These are phyloP conservation scores for Saccostrea echinata DNA, from an alignment of 1,140 invertebrate genomes.

Conservation along the genomic window DNA sequence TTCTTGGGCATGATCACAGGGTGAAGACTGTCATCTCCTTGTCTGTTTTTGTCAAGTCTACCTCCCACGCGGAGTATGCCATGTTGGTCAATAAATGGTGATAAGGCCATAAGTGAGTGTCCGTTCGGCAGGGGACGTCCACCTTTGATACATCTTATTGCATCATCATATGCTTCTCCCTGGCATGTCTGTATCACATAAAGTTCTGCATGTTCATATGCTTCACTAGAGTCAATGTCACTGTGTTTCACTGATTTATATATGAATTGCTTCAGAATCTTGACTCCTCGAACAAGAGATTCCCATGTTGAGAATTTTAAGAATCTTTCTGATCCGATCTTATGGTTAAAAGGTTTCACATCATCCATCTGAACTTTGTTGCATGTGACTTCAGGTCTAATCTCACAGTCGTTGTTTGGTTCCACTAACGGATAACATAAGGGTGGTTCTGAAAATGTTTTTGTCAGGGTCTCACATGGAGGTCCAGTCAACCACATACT, in stretches of 20 bases:
- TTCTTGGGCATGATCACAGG: constrained; percentile 3
- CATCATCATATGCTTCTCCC: constrained; percentile 7
- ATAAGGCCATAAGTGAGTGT: neutral
- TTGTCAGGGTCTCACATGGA: too few species aligned
- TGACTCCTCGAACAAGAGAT: neutral
- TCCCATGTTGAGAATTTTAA: constrained; percentile 48
- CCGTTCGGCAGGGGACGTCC: neutral
- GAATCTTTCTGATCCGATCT: constrained; percentile 19
- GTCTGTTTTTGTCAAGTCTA: neutral
- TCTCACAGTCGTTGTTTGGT: neutral
- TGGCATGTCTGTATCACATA: neutral
- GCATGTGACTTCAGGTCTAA: neutral
- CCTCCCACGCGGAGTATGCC: neutral
- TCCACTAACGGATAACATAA: too few species aligned
- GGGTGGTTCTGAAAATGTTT: too few species aligned
- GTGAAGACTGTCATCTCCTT: neutral
- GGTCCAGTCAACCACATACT: constrained; percentile 42
- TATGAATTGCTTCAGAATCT: neutral
- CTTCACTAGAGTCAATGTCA: neutral
- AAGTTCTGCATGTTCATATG: neutral
- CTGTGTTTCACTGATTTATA: neutral
- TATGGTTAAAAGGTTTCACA: neutral
- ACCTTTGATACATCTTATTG: neutral
- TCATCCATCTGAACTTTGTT: neutral
- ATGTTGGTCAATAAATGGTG: constrained; percentile 19